Evolutionary conservation across 2,113 vertebrate genomes (phyloP), one percentile per base, ranked within the genome.

Genomic region (Epinephelus lanceolatus): DNA sequence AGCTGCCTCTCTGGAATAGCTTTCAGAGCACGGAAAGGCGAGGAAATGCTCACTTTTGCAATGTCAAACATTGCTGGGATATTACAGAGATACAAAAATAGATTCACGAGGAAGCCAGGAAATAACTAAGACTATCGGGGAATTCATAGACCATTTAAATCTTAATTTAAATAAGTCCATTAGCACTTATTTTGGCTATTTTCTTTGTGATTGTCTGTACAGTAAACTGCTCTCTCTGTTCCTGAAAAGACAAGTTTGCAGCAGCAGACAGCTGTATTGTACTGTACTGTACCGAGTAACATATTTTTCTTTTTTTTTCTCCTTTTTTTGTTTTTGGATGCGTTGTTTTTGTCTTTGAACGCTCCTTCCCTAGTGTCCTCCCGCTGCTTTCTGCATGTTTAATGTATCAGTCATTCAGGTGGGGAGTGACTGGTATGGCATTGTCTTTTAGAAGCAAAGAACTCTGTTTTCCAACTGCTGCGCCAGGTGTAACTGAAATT

Each of bases 351-450:
- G n/a, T 83, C 92, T 95, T 95, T 95, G 93, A 95, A 94, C 72
- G 3, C 60, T 83, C 87, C 70, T 66, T 92, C 89, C 86, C 89
- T 59, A 19, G 91, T 85, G 88, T 91, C 88, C 84, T 88, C 92
- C 91, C 60, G 90, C 94, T 95, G 93, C 78, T 93, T 94, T 90
- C 85, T 80, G 88, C 88, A 92, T 94, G 94, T 95, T 95, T 95
- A 94, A 95, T 95, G 91, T 90, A 92, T 94, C 91, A 93, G 91
- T 94, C 93, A 93, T 93, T 94, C 92, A 92, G 94, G 94, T 94
- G 87, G 91, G 92, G 89, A 93, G 93, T 89, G 90, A 92, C 92
- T 93, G 88, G 83, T 88, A 92, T 92, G 89, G 92, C 91, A 81
- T 83, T 93, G 91, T 90, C 73, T 94, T 92, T 95, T 87, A 90